These are phyloP conservation scores for Drosophila busckii DNA, from an alignment of 1,140 invertebrate genomes.

Conservation along the genomic window DNA sequence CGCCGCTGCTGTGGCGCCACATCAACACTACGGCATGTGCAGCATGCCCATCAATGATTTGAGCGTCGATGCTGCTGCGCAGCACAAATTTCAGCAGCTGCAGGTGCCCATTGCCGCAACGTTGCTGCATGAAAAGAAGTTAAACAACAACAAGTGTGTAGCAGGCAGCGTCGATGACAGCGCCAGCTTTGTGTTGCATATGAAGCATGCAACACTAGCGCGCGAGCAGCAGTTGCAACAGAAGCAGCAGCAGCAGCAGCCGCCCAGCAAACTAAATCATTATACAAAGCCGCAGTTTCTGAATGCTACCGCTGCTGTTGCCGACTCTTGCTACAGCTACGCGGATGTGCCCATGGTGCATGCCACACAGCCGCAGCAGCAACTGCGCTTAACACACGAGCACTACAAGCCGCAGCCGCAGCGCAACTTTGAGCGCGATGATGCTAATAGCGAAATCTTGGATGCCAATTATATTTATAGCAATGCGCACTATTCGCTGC, in stretches of 20 bases:
- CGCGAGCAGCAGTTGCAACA: constrained; percentile 34
- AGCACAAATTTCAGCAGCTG: constrained; percentile 73
- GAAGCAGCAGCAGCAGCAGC: constrained; percentile 23
- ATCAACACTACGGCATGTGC: constrained; percentile 87
- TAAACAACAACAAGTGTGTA: constrained; percentile 53
- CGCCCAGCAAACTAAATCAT: constrained; percentile 55
- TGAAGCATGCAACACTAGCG: constrained; percentile 55
- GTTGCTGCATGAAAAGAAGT: constrained; percentile 63
- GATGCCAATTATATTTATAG: constrained; percentile 76
- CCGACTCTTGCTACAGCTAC: constrained; percentile 71
- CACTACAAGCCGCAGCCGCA: constrained; percentile 58
- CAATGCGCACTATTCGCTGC: constrained; percentile 74
- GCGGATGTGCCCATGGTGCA: constrained; percentile 74
- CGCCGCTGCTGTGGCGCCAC: constrained; percentile 70
- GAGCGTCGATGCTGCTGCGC: constrained; percentile 42
- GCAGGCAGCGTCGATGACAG: constrained; percentile 58
- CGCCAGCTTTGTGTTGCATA: constrained; percentile 65
- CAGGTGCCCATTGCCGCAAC: constrained; percentile 68
- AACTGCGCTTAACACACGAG: constrained; percentile 59
- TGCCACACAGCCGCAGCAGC: constrained; percentile 30
- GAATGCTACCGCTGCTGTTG: constrained; percentile 57
- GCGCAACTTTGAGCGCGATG: constrained; percentile 45
- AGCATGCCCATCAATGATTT: constrained; percentile 65
- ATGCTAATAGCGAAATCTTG: constrained; percentile 49
- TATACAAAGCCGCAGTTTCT: constrained; percentile 75